Percentiles rank a stretch among this genome's conserved stretches.
phyloP scores from a whole-genome alignment of 2,113 vertebrate genomes.

The Bostrychus sinensis region DNA sequence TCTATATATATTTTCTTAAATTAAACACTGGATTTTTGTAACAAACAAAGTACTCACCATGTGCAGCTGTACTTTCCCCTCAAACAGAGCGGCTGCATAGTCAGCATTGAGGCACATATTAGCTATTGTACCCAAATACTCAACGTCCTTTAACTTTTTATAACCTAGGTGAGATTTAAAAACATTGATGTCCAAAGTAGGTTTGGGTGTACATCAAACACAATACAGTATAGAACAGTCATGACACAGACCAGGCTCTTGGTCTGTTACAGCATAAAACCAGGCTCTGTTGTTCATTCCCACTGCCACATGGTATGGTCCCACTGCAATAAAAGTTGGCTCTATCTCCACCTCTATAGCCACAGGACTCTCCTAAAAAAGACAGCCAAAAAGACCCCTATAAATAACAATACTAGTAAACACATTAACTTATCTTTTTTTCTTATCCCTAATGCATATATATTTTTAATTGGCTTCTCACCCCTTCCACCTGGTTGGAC shows the following conservation, averaged over 20 bases:
- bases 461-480: conserved; percentile 66
- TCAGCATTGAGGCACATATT: conserved; percentile 92
- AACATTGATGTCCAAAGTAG: background rate
- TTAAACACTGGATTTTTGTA: background rate
- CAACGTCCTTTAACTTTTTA: conserved; percentile 89
- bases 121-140: conserved; percentile 93
- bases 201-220: background rate
- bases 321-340: conserved; percentile 92
- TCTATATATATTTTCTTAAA: background rate
- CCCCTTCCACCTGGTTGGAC: conserved; percentile 89
- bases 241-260: conserved; percentile 58
- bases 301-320: conserved; percentile 91
- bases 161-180: conserved; percentile 77
- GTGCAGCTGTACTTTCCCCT: conserved; percentile 95
- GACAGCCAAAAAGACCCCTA: background rate
- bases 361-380: conserved; percentile 84
- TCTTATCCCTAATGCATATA: background rate
- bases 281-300: conserved; percentile 99
- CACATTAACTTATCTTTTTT: too few relatives aligned
- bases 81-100: conserved; percentile 93
- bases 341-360: conserved; percentile 92
- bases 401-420: background rate
- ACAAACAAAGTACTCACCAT: conserved; percentile 82
- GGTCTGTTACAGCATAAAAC: conserved; percentile 91
- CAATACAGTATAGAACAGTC: background rate